Base-by-base conservation (phyloP, 2,888 invertebrate genomes). In the Diarsia mendica region DNA sequence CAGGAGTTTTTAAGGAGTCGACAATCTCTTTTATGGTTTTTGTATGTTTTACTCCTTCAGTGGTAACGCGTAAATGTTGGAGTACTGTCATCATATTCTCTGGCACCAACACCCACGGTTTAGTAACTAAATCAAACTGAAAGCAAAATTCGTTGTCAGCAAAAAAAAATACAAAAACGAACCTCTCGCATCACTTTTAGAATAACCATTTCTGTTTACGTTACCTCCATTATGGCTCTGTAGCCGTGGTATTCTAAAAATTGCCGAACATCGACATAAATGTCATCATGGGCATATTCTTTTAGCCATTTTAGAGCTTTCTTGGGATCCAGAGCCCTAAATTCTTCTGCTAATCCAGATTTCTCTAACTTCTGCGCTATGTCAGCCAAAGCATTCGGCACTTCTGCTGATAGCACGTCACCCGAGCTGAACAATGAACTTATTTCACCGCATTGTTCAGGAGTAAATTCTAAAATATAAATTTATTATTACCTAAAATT, bases 191-290 rank as follows among this genome's bases (percentile, higher is more conserved):
- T 6, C 0, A 18, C 9, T 13, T 18, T 18, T 13, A 46, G 3
- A 63, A 33, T 3, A 10, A 71, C 20, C 9, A 39, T 49, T 23
- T 58, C 23, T n/a, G 28, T 51, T 51, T 13, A 15, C 81, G 85
- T 83, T 90, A 97, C 97, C 95, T 98, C 98, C 93, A 97, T 97
- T 65, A 97, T 93, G 75, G 97, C 96, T 83, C 98, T 96, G 91
- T 98, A 98, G 0, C 98, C 98, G 88, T 98, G 98, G 69, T 96
- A 94, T 23, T 97, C 91, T 73, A 98, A 92, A 90, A 98, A 98
- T 8, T 93, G 88, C 0, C 93, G 89, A 44, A 98, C 97, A 67
- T 97, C 93, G 4, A 93, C 85, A 64, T 95, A 92, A 5, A 97
- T 92, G 28, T 93, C 89, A 23, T 83, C 85, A 44, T 83, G 85